Evolutionary conservation across 2,797 vertebrate species (phyloP).

Genomic region (Varecia variegata): DNA sequence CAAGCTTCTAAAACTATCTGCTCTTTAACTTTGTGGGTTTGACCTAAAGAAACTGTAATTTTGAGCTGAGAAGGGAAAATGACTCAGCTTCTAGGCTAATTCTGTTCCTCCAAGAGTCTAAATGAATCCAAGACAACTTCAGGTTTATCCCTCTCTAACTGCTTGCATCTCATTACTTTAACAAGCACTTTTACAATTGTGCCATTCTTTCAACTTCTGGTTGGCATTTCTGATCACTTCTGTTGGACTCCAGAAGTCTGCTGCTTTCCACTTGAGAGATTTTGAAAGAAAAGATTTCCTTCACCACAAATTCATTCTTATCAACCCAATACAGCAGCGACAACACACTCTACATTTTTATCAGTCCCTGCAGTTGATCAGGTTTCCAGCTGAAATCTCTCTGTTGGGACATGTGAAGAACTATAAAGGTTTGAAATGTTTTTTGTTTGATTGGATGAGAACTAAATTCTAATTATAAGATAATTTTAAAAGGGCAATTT

Average conservation of each 20-base stretch:
- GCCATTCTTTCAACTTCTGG: background rate
- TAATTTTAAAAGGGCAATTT: background rate
- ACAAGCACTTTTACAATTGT: background rate
- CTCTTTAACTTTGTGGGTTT: background rate
- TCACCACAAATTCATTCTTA: background rate
- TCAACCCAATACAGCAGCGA: background rate
- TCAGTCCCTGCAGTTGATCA: background rate
- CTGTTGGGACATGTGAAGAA: background rate
- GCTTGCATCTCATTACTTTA: background rate
- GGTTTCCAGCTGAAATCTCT: background rate
- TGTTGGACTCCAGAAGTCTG: background rate
- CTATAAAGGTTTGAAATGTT: background rate
- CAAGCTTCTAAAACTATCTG: background rate
- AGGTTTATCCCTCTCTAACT: background rate
- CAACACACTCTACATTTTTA: no score
- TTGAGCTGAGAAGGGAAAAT: constrained; percentile 3
- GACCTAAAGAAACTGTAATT: background rate
- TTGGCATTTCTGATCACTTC: background rate
- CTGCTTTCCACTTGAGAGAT: background rate
- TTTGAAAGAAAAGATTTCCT: background rate
- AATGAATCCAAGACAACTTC: background rate
- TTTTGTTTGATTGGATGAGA: background rate
- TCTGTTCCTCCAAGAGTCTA: background rate
- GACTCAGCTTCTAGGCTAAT: background rate
- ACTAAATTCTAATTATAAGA: background rate